Base-by-base conservation (phyloP, 2,113 vertebrate species). In the Chinchilla lanigera region DNA sequence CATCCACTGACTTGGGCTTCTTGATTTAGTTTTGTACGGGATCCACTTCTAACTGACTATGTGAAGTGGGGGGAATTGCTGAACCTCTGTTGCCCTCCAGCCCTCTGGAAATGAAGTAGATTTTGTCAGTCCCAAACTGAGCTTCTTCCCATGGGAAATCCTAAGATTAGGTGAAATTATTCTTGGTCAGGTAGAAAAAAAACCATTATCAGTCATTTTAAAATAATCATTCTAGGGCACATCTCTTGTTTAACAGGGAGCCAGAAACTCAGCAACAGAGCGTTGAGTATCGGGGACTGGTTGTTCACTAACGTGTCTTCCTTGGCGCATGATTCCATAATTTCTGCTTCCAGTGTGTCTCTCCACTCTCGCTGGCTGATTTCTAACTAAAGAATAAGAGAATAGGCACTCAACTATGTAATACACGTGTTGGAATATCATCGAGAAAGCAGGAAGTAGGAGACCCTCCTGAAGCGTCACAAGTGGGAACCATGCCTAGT, bases 31-130 rank as follows among this genome's bases (percentile, higher is more conserved):
- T 56, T 96, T 93, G 17, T 98, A 93, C 97, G 90, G 89, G 90
- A 65, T 93, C 93, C 35, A 33, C 60, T 69, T 92, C 69, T 93
- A 97, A 97, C 73, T 98, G 96, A 96, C 54, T 84, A 20, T 69
- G 54, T 67, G 88, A 94, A 95, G 88, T 94, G 13, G 0, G 96
- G 96, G 10, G 19, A 97, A 84, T 63, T 93, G 80, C 85, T 94
- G 5, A 88, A 56, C 17, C 12, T 94, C 30, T 80, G 10, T 60
- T 35, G 24, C 13, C 20, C 35, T 90, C 28, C 35, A 47, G 20
- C 5, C 47, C 56, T 86, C 38, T 85, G n/a, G 92, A 89, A 96
- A 90, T 87, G 17, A 19, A 54, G 2, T 94, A 19, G 52, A 78
- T 71, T 65, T 26, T 88, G 35, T 83, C 84, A 24, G 33, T 93